A percentile compares a stretch with the other conserved stretches of the same genome.
phyloP scores from a whole-genome alignment of 2,113 vertebrate genomes.

The Trinectes maculatus region DNA sequence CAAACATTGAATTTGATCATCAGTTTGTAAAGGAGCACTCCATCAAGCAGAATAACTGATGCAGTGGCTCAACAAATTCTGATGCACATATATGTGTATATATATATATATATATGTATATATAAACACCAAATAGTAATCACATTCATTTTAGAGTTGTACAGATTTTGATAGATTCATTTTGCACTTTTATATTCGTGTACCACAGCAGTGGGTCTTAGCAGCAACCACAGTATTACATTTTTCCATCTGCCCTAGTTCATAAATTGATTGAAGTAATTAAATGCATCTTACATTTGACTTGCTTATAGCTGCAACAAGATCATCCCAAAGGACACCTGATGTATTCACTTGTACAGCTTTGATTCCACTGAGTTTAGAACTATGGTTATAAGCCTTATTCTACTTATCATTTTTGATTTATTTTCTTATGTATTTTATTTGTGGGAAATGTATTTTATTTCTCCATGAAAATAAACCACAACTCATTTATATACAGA shows the following conservation, averaged over 20 bases:
- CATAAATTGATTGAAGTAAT: not conserved
- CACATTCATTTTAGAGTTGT: not conserved
- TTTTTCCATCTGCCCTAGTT: no score
- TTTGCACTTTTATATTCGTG: not conserved
- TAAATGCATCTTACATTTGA: not conserved
- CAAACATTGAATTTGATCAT: slow-evolving; percentile 22
- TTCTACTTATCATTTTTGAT: no score
- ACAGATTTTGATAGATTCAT: not conserved
- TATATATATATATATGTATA: no score
- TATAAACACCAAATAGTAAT: not conserved
- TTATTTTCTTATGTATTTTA: no score
- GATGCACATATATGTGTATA: slow-evolving; percentile 24
- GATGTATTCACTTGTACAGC: no score
- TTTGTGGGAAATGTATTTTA: no score
- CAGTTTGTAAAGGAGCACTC: slow-evolving; percentile 16
- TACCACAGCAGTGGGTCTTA: no score
- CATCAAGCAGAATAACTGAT: slow-evolving; percentile 27
- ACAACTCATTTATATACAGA: no score
- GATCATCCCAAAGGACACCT: no score
- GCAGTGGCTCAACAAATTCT: slow-evolving; percentile 12
- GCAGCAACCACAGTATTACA: not conserved
- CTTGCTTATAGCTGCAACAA: not conserved
- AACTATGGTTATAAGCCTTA: no score
- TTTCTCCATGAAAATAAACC: no score
- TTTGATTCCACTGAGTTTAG: no score